phyloP scores from a whole-genome alignment of 1,140 invertebrate genomes.

The Mesaphorura yosii region DNA sequence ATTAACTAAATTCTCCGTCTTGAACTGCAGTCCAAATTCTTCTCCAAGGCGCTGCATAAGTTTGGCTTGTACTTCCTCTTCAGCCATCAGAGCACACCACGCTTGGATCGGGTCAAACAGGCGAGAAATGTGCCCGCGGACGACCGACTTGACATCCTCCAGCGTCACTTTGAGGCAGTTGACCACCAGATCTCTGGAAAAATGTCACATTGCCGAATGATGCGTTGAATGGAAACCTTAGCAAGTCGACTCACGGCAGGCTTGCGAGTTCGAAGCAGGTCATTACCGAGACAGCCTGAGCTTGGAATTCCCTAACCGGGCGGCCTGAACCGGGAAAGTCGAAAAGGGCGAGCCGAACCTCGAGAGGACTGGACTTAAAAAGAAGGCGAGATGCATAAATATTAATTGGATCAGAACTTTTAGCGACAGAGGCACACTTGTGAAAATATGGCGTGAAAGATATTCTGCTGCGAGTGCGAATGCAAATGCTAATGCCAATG shows the following conservation, averaged over 20 bases:
- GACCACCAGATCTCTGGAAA: slow-evolving; percentile 48
- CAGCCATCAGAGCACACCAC: slow-evolving; percentile 34
- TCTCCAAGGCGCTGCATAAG: background rate
- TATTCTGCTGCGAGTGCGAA: too few species aligned
- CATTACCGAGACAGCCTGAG: slow-evolving; percentile 23
- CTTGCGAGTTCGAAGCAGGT: slow-evolving; percentile 2
- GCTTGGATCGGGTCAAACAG: slow-evolving; percentile 48
- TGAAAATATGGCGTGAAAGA: too few species aligned
- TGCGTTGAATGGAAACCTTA: background rate
- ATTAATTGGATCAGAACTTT: too few species aligned
- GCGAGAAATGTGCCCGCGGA: slow-evolving; percentile 52
- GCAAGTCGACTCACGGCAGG: slow-evolving; percentile 13
- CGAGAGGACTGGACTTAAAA: too few species aligned
- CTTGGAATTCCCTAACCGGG: too few species aligned
- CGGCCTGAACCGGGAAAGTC: too few species aligned
- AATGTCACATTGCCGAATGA: slow-evolving; percentile 5
- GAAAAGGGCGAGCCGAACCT: too few species aligned
- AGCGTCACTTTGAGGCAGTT: slow-evolving; percentile 54
- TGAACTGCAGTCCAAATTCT: slow-evolving; percentile 8
- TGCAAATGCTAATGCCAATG: too few species aligned
- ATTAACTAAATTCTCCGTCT: slow-evolving; percentile 8
- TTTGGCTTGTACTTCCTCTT: slow-evolving; percentile 9
- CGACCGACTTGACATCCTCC: slow-evolving; percentile 52
- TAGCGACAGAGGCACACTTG: too few species aligned
- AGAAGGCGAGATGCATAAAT: too few species aligned